Conservation (phyloP, 2,888 invertebrate genomes). For the Drosophila meridionalis region DNA sequence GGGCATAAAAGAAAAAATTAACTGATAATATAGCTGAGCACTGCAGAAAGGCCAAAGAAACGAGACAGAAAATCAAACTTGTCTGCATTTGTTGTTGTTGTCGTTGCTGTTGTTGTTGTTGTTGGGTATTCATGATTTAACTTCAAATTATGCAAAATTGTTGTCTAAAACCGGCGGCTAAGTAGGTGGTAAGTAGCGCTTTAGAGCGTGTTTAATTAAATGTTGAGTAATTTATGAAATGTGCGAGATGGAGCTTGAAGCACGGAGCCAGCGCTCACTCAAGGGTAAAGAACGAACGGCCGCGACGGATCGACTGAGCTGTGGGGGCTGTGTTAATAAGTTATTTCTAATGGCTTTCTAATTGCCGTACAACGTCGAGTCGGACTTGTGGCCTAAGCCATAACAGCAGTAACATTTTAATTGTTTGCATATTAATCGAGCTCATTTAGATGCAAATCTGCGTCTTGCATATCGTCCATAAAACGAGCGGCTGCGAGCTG, state of each 20-base stretch:
- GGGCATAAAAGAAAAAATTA: constrained; percentile 25
- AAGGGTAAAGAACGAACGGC: background rate
- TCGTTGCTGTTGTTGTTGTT: constrained; percentile 20
- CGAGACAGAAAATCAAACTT: constrained; percentile 58
- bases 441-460: constrained; percentile 76
- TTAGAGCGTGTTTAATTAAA: constrained; percentile 81
- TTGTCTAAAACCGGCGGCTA: constrained; percentile 80
- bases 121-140: constrained; percentile 68
- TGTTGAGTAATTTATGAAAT: constrained; percentile 82
- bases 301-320: background rate
- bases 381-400: constrained; percentile 41
- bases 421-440: constrained; percentile 65
- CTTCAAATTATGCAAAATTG: constrained; percentile 77
- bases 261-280: background rate
- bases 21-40: constrained; percentile 41
- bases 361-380: constrained; percentile 57
- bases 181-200: constrained; percentile 82
- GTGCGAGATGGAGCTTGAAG: constrained; percentile 20
- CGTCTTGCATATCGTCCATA: constrained; percentile 18
- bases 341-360: constrained; percentile 79
- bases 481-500: background rate
- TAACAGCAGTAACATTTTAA: constrained; percentile 72
- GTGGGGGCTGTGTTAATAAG: constrained; percentile 63
- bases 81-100: constrained; percentile 13
- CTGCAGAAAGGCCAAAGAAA: constrained; percentile 48